Base-by-base conservation (phyloP, 2,113 vertebrate genomes). In the Rhipidura dahli region DNA sequence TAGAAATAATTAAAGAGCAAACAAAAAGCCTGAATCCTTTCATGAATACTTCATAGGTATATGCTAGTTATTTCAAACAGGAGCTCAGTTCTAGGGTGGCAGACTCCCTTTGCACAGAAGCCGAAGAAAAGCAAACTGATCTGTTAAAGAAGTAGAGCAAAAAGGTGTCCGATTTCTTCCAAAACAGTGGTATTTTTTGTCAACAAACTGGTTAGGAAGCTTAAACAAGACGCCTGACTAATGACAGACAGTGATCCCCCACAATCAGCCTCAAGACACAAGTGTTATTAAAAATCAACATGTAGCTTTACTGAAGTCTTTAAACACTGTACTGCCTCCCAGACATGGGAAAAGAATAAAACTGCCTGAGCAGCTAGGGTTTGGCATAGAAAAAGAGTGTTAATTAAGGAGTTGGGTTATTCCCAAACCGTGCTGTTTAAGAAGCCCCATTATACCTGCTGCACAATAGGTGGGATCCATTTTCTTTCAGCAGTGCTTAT, bases 351-450 rank as follows among this genome's bases (percentile, higher is more conserved):
- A 73, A 87, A 83, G n/a, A 93, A 69, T 57, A 77, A 79, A 95
- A 89, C 45, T 37, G 54, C 86, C 73, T 56, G 57, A 88, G 51
- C 54, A 30, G 71, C 68, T 87, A 79, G 51, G 26, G 47, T 69
- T 81, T 90, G 84, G 77, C 94, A 73, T 13, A 83, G 83, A 84
- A 87, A 87, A 53, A 81, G 21, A 79, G n/a, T 30, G 3, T 31
- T 95, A 90, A 92, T 92, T 86, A 93, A 90, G n/a, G 56, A 95
- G 35, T 4, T 75, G 90, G 71, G 75, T 68, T 93, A 93, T 92
- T 90, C 82, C 88, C 92, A 90, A 90, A 51, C 11, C 0, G 0
- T 17, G 68, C 59, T 37, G 24, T 78, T 90, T 71, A 91, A 82
- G 91, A 71, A 90, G 68, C 17, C 28, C 60, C 63, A 70, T 88